Conservation (phyloP, 1,140 invertebrate genomes). For the Aphelenchoides fujianensis region DNA sequence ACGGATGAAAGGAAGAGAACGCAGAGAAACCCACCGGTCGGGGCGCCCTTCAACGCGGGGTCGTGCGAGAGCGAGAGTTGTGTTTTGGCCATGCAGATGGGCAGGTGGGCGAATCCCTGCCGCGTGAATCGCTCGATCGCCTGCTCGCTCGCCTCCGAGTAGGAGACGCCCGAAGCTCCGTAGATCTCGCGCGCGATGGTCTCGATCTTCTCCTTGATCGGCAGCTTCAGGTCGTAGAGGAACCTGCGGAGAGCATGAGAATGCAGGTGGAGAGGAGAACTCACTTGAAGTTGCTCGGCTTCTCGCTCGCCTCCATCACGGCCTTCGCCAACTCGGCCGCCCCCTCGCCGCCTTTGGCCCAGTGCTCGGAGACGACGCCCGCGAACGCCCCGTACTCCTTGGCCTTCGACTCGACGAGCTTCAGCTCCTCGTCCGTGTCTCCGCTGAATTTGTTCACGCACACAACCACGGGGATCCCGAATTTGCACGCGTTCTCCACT, state of each 20-base stretch:
- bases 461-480: constrained; percentile 89
- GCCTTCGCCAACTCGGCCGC: constrained; percentile 80
- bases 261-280: neutral
- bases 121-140: constrained; percentile 72
- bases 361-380: constrained; percentile 83
- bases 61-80: constrained; percentile 87
- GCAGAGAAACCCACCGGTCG: constrained; percentile 67
- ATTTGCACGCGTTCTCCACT: constrained; percentile 77
- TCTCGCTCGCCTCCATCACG: constrained; percentile 74
- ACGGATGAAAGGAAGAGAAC: no score
- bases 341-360: constrained; percentile 83
- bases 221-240: constrained; percentile 76
- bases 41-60: constrained; percentile 82
- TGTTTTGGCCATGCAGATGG: constrained; percentile 98
- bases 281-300: constrained; percentile 67
- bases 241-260: constrained; percentile 65
- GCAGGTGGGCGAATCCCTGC: constrained; percentile 82
- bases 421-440: constrained; percentile 80
- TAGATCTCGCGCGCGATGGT: constrained; percentile 90
- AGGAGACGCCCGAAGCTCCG: constrained; percentile 80
- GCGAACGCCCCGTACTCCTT: constrained; percentile 76
- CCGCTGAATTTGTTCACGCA: constrained; percentile 81
- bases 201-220: constrained; percentile 82
- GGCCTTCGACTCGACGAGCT: constrained; percentile 74
- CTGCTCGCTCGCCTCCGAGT: constrained; percentile 68